These are phyloP conservation scores for Acrossocheilus fasciatus DNA, from an alignment of 2,797 vertebrate genomes.

Conservation along the genomic window DNA sequence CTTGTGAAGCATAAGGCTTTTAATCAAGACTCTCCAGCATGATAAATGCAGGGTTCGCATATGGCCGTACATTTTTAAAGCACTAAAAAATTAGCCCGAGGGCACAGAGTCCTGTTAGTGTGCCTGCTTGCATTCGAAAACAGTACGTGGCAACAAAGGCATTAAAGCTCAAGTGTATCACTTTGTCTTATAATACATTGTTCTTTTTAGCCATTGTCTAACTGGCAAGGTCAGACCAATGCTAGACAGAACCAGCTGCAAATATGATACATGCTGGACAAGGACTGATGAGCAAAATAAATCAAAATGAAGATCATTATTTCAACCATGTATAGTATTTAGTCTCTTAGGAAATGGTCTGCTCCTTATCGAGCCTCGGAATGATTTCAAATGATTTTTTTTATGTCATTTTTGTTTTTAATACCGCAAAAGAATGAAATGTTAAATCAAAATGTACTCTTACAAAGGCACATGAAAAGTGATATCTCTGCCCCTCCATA, in stretches of 20 bases:
- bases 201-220: constrained; percentile 8
- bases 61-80: constrained; percentile 28
- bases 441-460: background rate
- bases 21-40: constrained; percentile 25
- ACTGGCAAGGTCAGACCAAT: constrained; percentile 15
- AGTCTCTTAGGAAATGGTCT: background rate
- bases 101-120: constrained; percentile 12
- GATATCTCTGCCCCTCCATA: background rate
- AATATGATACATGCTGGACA: background rate
- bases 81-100: constrained; percentile 30
- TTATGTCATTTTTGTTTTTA: no score
- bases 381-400: background rate
- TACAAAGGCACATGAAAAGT: background rate
- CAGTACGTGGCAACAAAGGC: background rate
- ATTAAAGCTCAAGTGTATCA: background rate
- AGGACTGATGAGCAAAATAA: background rate
- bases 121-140: constrained; percentile 15
- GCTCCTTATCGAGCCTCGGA: background rate
- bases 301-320: constrained; percentile 6
- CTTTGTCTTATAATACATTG: background rate
- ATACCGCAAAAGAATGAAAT: background rate
- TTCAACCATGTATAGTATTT: background rate
- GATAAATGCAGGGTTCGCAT: constrained; percentile 37
- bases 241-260: background rate
- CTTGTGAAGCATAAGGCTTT: constrained; percentile 33